Evolutionary conservation across 2,888 invertebrate genomes (phyloP).

Genomic region (Coenonympha arcania): DNA sequence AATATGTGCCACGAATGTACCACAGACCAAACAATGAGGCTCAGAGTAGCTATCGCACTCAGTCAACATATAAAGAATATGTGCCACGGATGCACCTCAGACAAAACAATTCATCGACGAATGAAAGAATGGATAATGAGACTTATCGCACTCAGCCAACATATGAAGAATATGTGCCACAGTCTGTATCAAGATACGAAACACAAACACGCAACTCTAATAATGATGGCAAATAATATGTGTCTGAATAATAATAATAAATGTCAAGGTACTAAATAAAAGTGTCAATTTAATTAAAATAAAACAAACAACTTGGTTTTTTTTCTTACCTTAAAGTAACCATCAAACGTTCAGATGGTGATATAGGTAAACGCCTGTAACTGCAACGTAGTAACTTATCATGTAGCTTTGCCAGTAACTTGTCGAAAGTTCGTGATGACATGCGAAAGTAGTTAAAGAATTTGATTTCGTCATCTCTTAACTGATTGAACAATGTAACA

Average conservation of each 20-base stretch:
- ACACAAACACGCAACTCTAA: constrained; percentile 2
- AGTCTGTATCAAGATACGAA: not conserved
- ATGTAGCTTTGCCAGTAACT: not conserved
- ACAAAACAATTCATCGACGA: constrained; percentile 4
- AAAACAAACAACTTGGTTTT: not conserved
- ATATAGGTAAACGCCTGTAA: not conserved
- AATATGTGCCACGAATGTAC: not conserved
- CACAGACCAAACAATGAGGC: not conserved
- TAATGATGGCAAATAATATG: constrained; percentile 2
- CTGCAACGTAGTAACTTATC: not conserved
- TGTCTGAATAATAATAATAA: too few relatives aligned
- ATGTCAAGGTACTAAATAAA: not conserved
- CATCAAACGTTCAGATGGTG: not conserved
- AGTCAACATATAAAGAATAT: not conserved
- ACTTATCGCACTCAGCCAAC: not conserved
- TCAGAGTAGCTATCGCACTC: not conserved
- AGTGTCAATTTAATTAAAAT: constrained; percentile 9
- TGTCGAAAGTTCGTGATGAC: not conserved
- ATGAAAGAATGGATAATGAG: constrained; percentile 5
- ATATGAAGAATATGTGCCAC: too few relatives aligned
- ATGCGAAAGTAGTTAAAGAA: not conserved
- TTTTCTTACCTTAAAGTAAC: too few relatives aligned
- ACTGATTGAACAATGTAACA: not conserved
- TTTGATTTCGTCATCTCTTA: too few relatives aligned
- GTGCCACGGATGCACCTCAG: not conserved